Percentiles rank a stretch among this genome's conserved stretches.
phyloP scores from a whole-genome alignment of 2,888 invertebrate genomes.

The Andrena haemorrhoa region DNA sequence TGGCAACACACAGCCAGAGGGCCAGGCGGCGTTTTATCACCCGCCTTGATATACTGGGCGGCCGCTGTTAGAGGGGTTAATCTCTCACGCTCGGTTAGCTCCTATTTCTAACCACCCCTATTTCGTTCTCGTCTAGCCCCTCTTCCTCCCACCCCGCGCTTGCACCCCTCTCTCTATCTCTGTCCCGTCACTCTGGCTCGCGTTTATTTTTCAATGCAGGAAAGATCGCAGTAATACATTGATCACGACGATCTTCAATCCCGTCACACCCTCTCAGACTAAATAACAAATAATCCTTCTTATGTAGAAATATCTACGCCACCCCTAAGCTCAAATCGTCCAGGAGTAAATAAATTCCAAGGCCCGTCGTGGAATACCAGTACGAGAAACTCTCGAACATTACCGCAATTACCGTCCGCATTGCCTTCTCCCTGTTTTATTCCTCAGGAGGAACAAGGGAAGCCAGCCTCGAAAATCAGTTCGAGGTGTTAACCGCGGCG shows the following conservation, averaged over 20 bases:
- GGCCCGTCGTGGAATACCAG: not conserved
- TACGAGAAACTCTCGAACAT: not conserved
- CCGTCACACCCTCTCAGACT: too few relatives aligned
- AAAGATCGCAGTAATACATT: too few relatives aligned
- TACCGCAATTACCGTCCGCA: constrained; percentile 40
- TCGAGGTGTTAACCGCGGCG: constrained; percentile 74
- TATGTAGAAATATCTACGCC: too few relatives aligned
- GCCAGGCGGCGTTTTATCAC: constrained; percentile 83
- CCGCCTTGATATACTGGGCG: constrained; percentile 84
- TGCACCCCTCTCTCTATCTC: too few relatives aligned
- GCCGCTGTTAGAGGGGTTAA: constrained; percentile 84
- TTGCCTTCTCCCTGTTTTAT: not conserved
- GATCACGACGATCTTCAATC: too few relatives aligned
- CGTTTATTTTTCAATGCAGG: too few relatives aligned
- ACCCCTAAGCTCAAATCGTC: too few relatives aligned
- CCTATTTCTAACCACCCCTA: constrained; percentile 83
- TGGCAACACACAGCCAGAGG: constrained; percentile 82
- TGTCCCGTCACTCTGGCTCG: not conserved
- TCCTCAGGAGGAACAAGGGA: constrained; percentile 30
- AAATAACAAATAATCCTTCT: too few relatives aligned
- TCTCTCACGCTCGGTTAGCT: constrained; percentile 85
- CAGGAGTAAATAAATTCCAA: not conserved
- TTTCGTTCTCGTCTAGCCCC: constrained; percentile 62
- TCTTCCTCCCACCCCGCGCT: constrained; percentile 6
- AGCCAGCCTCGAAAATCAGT: constrained; percentile 46